These are phyloP conservation scores for Melanogrammus aeglefinus DNA, from an alignment of 2,797 vertebrate species.

Conservation along the genomic window DNA sequence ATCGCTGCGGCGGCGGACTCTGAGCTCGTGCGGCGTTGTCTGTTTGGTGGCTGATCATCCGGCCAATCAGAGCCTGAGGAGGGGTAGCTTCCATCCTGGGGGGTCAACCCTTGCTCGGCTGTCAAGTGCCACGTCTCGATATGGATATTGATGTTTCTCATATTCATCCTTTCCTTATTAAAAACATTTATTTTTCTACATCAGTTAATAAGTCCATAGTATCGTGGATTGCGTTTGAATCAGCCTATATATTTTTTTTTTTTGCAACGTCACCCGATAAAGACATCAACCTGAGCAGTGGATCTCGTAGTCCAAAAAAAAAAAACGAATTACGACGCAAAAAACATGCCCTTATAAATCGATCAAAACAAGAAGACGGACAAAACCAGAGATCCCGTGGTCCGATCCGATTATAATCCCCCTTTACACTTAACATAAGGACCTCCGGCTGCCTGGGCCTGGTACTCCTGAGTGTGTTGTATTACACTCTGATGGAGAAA, in stretches of 20 bases:
- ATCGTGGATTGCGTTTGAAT: not conserved
- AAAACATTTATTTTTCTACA: not conserved
- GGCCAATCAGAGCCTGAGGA: not conserved
- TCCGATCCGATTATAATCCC: too few relatives aligned
- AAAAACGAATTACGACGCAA: not conserved
- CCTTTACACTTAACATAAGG: too few relatives aligned
- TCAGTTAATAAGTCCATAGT: not conserved
- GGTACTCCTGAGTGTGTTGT: too few relatives aligned
- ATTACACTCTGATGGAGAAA: too few relatives aligned
- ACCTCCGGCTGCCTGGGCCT: too few relatives aligned
- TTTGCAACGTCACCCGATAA: not conserved
- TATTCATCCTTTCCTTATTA: not conserved
- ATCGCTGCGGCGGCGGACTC: not conserved
- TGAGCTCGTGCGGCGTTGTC: not conserved
- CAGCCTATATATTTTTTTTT: too few relatives aligned
- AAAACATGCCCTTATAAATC: not conserved
- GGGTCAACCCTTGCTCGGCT: not conserved
- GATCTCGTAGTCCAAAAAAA: not conserved
- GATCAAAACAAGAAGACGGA: not conserved
- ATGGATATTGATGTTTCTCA: not conserved
- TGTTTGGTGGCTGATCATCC: not conserved
- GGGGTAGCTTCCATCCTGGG: not conserved
- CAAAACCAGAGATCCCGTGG: not conserved
- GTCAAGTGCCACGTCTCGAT: not conserved
- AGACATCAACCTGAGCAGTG: not conserved